These are phyloP conservation scores for Cyrtorhinus lividipennis DNA, from an alignment of 1,140 invertebrate genomes.

Conservation along the genomic window DNA sequence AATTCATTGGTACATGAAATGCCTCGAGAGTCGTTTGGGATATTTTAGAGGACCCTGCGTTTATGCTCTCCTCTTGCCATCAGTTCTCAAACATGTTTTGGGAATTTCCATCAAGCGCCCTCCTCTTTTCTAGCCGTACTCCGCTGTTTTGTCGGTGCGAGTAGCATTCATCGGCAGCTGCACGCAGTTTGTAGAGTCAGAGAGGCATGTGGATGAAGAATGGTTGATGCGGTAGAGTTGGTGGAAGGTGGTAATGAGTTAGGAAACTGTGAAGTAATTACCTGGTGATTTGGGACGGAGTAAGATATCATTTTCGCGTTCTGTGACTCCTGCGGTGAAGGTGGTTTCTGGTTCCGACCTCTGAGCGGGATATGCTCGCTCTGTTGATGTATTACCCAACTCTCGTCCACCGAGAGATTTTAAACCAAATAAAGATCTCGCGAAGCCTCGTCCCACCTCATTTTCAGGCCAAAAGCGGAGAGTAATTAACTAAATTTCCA, in stretches of 20 bases:
- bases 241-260: slow-evolving; percentile 2
- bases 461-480: neutral
- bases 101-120: too few species aligned
- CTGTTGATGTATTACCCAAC: neutral
- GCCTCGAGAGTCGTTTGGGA: too few species aligned
- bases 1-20: too few species aligned
- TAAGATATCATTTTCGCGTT: neutral
- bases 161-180: too few species aligned
- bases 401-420: neutral
- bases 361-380: neutral
- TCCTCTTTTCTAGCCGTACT: too few species aligned
- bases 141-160: too few species aligned
- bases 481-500: slow-evolving; percentile 3
- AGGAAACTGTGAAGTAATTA: neutral
- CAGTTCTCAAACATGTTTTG: too few species aligned
- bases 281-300: neutral
- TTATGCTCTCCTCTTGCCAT: too few species aligned
- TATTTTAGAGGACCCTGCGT: too few species aligned
- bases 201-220: too few species aligned
- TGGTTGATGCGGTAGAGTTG: too few species aligned
- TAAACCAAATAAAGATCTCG: neutral
- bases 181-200: too few species aligned
- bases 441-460: neutral
- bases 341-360: neutral
- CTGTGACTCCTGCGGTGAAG: neutral